These are phyloP conservation scores for Aphelocoma californica DNA, from an alignment of 2,797 vertebrate species.

Conservation along the genomic window DNA sequence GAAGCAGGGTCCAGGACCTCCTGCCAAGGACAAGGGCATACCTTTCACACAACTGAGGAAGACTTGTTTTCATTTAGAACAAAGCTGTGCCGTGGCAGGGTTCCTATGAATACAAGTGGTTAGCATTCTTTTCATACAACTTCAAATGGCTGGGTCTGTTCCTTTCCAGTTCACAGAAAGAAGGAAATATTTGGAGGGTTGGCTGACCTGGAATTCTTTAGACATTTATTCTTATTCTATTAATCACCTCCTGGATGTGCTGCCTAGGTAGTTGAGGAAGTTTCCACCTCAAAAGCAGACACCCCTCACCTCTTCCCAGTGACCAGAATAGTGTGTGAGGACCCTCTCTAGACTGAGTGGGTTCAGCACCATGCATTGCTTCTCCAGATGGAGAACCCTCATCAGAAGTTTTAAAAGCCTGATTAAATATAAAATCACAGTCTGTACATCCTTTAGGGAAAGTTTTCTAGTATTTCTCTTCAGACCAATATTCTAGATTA, in stretches of 20 bases:
- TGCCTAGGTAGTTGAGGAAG: not conserved
- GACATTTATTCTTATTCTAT: not conserved
- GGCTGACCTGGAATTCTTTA: not conserved
- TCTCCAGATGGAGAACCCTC: not conserved
- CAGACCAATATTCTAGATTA: not conserved
- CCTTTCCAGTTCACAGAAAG: not conserved
- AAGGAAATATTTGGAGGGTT: not conserved
- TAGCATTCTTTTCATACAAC: not conserved
- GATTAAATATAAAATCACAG: not conserved
- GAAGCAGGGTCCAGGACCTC: not conserved
- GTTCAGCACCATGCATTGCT: not conserved
- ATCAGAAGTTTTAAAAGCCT: not conserved
- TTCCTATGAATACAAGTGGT: not conserved
- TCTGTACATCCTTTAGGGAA: not conserved
- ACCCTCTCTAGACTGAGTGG: not conserved
- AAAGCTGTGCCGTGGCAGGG: fast-evolving
- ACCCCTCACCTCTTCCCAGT: not conserved
- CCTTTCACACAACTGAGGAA: not conserved
- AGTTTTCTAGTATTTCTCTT: not conserved
- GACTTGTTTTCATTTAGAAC: not conserved
- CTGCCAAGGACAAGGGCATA: not conserved
- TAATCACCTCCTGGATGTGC: not conserved
- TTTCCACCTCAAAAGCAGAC: not conserved
- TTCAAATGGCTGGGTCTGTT: not conserved
- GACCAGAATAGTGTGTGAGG: not conserved